Conservation (phyloP, 2,888 invertebrate species). For the Trilocha varians region DNA sequence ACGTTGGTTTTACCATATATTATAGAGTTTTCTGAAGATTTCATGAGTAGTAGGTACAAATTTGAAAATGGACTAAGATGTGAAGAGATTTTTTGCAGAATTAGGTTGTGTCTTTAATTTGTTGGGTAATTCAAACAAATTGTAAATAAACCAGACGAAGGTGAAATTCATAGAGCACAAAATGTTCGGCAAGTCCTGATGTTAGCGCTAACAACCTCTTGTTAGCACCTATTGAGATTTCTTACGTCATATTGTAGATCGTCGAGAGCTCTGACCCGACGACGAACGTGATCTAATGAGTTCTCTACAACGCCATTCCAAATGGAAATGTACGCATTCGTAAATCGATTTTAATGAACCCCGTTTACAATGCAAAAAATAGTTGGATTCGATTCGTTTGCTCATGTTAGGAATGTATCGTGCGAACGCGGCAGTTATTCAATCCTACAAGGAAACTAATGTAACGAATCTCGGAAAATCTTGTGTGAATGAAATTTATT, state of each 20-base stretch:
- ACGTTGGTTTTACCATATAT: too few species aligned
- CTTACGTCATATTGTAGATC: constrained; percentile 48
- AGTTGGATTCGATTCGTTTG: constrained; percentile 23
- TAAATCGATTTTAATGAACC: constrained; percentile 45
- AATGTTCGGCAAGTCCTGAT: constrained; percentile 24
- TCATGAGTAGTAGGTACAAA: too few species aligned
- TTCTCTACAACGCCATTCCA: constrained; percentile 41
- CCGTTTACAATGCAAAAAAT: constrained; percentile 35
- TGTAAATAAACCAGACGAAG: constrained; percentile 39
- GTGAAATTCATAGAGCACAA: constrained; percentile 44
- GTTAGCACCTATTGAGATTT: constrained; percentile 51
- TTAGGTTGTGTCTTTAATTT: too few species aligned
- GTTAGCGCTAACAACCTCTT: constrained; percentile 40
- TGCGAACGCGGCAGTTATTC: constrained; percentile 29
- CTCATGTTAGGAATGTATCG: constrained; percentile 44
- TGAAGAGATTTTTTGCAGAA: too few species aligned
- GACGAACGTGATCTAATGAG: constrained; percentile 42
- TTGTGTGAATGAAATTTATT: not conserved
- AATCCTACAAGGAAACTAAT: constrained; percentile 1
- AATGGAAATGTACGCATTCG: constrained; percentile 35
- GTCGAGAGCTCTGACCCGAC: constrained; percentile 24
- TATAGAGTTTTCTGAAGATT: too few species aligned
- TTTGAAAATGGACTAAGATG: too few species aligned
- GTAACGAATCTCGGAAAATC: not conserved
- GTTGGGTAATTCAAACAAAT: too few species aligned